Evolutionary conservation across 1,140 invertebrate species (phyloP), one percentile per base, ranked within the genome.

Genomic region (Euura saliciscinereae): DNA sequence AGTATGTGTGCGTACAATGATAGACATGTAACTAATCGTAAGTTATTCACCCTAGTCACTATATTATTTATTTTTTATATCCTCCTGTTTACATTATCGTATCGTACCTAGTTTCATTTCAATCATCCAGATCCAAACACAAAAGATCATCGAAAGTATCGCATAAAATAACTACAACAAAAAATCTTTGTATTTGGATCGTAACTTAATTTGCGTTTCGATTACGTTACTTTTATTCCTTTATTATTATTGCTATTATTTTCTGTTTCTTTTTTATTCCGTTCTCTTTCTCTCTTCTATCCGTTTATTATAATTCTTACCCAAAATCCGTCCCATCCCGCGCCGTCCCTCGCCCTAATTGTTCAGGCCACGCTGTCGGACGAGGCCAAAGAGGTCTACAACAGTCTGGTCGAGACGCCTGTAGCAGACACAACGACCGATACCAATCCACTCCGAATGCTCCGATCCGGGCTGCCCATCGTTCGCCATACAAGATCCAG

Each of bases 381-480:
- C 76, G 93, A 95, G 79, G 92, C 96, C 45, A 96, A 96, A 80
- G 93, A 95, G 81, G 97, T 96, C 0, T 99, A 98, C 88, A 95
- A 96, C 81, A 94, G 93, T 77, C 87, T 99, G 45, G 95, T 99
- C 59, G 96, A 97, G 77, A 93, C 91, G 67, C 91, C 91, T 4
- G 78, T 79, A n/a, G 74, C 85, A 45, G 85, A 87, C 59, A 83
- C 75, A 59, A 71, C 87, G 28, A 69, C 82, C 0, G 86, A 88
- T 8, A 85, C 85, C 28, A 95, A 95, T 86, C 94, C 94, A 2
- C 84, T 96, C 69, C 83, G 93, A 68, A 92, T 95, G 89, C 85
- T 96, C 43, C 87, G 94, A 59, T 90, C 90, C 7, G 91, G 91
- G 2, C 70, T 90, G 3, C 90, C 90, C 0, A 88, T 92, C 6